phyloP scores from a whole-genome alignment of 2,113 vertebrate genomes.

The Dendropsophus ebraccatus region DNA sequence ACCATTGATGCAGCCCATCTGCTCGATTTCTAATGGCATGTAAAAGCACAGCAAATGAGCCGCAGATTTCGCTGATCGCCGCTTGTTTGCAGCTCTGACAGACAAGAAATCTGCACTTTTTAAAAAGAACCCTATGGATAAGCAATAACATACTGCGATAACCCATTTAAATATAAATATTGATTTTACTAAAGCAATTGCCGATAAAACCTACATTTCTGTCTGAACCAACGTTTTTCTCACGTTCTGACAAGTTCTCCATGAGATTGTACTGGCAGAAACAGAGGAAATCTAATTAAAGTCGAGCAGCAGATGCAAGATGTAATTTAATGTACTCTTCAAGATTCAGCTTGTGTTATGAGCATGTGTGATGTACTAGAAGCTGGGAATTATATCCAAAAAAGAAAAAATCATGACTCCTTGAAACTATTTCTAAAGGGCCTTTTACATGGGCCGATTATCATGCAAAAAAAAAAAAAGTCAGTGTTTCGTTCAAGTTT shows the following conservation, averaged over 20 bases:
- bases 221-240: background rate
- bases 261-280: constrained; percentile 18
- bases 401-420: background rate
- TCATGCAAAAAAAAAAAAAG: no score
- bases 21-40: no score
- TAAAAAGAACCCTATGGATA: no score
- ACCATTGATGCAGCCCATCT: no score
- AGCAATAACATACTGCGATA: no score
- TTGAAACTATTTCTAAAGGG: background rate
- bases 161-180: background rate
- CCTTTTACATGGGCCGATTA: no score
- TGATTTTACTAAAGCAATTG: background rate
- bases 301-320: constrained; percentile 48
- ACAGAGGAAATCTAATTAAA: constrained; percentile 46
- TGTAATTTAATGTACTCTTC: constrained; percentile 50
- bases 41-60: no score
- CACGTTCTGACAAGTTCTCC: background rate
- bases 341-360: constrained; percentile 40
- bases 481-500: no score
- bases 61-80: no score
- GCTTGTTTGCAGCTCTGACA: no score
- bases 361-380: constrained; percentile 36
- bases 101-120: no score
- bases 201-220: background rate
- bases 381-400: background rate